Evolutionary conservation across 2,888 invertebrate genomes (phyloP).

Genomic region (Podabrus alpinus): DNA sequence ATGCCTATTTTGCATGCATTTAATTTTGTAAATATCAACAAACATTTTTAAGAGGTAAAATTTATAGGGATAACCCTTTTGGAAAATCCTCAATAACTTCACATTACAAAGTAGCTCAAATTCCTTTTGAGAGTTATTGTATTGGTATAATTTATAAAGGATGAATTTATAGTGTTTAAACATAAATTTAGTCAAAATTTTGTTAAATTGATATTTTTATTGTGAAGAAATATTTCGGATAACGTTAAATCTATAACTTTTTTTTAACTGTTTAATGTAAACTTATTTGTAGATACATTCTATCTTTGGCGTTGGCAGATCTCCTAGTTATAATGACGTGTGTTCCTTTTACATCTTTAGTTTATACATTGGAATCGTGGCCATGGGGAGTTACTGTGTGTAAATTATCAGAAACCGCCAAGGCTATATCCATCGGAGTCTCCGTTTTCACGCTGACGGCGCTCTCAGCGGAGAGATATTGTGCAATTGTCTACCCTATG

Average conservation of each 20-base stretch:
- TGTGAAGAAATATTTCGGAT: no score
- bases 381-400: slow-evolving; percentile 86
- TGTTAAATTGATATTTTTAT: no score
- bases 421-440: slow-evolving; percentile 89
- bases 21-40: not conserved
- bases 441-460: slow-evolving; percentile 92
- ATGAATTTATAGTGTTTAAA: not conserved
- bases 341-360: slow-evolving; percentile 70
- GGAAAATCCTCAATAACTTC: not conserved
- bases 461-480: slow-evolving; percentile 86
- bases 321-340: slow-evolving; percentile 59
- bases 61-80: not conserved
- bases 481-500: slow-evolving; percentile 89
- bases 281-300: slow-evolving; percentile 58
- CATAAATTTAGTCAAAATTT: not conserved
- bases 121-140: not conserved
- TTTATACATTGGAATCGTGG: slow-evolving; percentile 87
- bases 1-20: not conserved
- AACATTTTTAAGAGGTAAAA: not conserved
- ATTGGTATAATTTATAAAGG: not conserved
- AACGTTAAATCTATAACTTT: no score
- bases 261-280: not conserved
- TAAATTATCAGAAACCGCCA: slow-evolving; percentile 80
- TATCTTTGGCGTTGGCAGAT: slow-evolving; percentile 71
- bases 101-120: not conserved